phyloP scores from a whole-genome alignment of 2,888 invertebrate species.

The Drosophila mercatorum region DNA sequence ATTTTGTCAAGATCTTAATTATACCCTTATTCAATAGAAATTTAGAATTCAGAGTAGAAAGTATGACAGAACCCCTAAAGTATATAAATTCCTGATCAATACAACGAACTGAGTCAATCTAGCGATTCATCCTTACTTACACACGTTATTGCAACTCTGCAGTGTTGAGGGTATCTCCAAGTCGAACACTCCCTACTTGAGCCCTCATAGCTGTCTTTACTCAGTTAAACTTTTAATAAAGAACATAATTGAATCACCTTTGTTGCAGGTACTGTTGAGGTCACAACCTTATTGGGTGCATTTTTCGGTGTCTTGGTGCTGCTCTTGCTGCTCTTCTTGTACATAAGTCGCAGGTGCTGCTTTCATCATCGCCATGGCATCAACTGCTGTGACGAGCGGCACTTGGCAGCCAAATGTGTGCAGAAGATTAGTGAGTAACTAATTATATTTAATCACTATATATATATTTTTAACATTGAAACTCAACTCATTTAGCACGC shows the following conservation, averaged over 20 bases:
- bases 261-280: slow-evolving; percentile 88
- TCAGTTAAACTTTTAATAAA: background rate
- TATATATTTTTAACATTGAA: background rate
- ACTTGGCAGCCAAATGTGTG: slow-evolving; percentile 83
- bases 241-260: background rate
- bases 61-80: background rate
- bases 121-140: background rate
- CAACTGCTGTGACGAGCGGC: slow-evolving; percentile 87
- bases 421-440: slow-evolving; percentile 83
- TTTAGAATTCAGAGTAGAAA: no score
- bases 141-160: background rate
- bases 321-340: slow-evolving; percentile 93
- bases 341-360: slow-evolving; percentile 92
- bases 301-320: slow-evolving; percentile 93
- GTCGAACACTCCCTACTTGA: background rate
- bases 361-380: slow-evolving; percentile 87
- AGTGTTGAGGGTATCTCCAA: background rate
- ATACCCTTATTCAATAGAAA: no score
- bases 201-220: background rate
- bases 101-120: background rate
- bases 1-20: no score
- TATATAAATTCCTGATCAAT: background rate
- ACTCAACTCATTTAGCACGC: slow-evolving; percentile 68
- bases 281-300: slow-evolving; percentile 94
- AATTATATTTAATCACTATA: no score